A percentile compares a stretch with the other conserved stretches of the same genome.
phyloP scores from a whole-genome alignment of 1,140 invertebrate genomes.

The Saccostrea glomerata region DNA sequence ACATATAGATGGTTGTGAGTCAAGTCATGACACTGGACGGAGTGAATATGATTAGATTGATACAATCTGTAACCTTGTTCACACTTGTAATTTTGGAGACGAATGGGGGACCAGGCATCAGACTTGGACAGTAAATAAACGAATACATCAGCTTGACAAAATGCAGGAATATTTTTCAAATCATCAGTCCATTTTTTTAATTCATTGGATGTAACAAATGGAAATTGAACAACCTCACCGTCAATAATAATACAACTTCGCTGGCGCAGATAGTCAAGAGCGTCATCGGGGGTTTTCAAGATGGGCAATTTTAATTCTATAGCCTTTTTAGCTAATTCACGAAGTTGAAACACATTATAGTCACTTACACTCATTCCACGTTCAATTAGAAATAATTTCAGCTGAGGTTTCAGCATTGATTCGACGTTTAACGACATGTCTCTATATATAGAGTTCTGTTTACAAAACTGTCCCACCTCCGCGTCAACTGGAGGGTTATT shows the following conservation, averaged over 20 bases:
- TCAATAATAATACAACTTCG: constrained; percentile 23
- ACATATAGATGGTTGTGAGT: constrained; percentile 42
- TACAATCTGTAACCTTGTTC: constrained; percentile 45
- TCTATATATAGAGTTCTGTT: too few relatives aligned
- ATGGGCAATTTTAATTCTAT: constrained; percentile 5
- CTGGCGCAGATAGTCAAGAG: neutral
- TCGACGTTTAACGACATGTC: too few relatives aligned
- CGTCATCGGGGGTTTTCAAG: constrained; percentile 37
- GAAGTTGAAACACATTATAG: constrained; percentile 40
- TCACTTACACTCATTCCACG: constrained; percentile 40
- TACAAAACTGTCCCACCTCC: too few relatives aligned
- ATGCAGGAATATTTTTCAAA: constrained; percentile 33
- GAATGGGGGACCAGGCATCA: constrained; percentile 11
- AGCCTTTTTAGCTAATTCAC: constrained; percentile 35
- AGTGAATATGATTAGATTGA: constrained; percentile 24
- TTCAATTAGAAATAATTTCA: neutral
- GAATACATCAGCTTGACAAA: constrained; percentile 39
- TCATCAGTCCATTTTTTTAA: constrained; percentile 39
- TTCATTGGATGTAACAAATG: neutral
- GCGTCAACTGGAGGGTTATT: too few relatives aligned
- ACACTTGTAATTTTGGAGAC: constrained; percentile 33
- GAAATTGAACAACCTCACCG: constrained; percentile 25
- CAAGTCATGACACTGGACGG: constrained; percentile 5
- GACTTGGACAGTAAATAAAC: neutral
- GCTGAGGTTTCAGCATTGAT: too few relatives aligned